Conservation (phyloP, 30 jellyfish, hydroid and myxozoan genomes). For the Hydra vulgaris region DNA sequence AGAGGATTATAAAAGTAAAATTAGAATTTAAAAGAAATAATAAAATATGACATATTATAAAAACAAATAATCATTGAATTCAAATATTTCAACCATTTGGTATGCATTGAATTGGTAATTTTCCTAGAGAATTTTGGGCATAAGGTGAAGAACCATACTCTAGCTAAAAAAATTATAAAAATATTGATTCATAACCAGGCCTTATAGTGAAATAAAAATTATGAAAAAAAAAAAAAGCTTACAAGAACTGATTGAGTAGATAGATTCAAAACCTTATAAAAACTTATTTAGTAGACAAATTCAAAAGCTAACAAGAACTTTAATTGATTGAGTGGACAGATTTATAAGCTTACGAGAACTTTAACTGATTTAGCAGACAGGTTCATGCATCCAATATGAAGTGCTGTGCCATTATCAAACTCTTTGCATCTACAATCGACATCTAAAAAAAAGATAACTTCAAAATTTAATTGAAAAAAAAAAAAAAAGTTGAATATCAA, state of each 20-base stretch:
- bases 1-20: no score
- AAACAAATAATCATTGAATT: no score
- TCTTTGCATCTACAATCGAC: slow-evolving; percentile 60
- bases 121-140: slow-evolving; percentile 25
- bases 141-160: slow-evolving; percentile 48
- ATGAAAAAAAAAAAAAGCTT: slow-evolving; percentile 1
- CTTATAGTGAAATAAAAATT: neutral
- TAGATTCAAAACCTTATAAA: no score
- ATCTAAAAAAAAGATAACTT: slow-evolving; percentile 25
- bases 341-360: slow-evolving; percentile 48
- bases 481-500: no score
- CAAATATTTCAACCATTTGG: slow-evolving; percentile 43
- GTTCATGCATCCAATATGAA: slow-evolving; percentile 69
- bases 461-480: no score
- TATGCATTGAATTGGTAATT: slow-evolving; percentile 42
- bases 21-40: no score
- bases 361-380: slow-evolving; percentile 42
- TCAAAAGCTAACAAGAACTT: slow-evolving; percentile 43
- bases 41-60: no score
- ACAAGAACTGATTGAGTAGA: slow-evolving; percentile 58
- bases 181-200: neutral
- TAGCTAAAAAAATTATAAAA: slow-evolving; percentile 24
- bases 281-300: no score
- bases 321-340: slow-evolving; percentile 42
- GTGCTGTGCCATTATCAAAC: slow-evolving; percentile 72